Evolutionary conservation across 2,113 vertebrate genomes (phyloP).

Genomic region (Rhombomys opimus): DNA sequence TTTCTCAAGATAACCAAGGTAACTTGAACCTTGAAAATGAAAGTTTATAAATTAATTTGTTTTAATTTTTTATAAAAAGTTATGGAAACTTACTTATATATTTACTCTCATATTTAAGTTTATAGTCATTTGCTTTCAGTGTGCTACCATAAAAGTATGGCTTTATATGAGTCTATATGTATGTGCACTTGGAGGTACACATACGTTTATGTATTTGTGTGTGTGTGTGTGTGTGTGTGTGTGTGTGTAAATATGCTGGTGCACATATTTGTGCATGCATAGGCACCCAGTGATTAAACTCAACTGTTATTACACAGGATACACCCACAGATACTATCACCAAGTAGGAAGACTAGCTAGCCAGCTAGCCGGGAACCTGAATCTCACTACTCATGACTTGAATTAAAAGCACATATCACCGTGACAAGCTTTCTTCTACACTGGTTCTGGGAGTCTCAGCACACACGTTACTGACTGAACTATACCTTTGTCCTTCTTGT

Average conservation of each 20-base stretch:
- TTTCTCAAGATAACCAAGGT: neutral
- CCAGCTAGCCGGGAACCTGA: neutral
- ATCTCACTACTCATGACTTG: neutral
- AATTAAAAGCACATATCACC: neutral
- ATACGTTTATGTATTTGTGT: neutral
- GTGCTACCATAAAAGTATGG: neutral
- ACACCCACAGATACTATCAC: neutral
- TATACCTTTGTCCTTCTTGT: neutral
- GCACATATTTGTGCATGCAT: neutral
- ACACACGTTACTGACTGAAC: too few relatives aligned
- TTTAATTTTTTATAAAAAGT: slow-evolving; percentile 2
- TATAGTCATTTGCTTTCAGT: slow-evolving; percentile 5
- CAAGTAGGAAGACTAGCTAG: too few relatives aligned
- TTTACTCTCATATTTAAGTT: neutral
- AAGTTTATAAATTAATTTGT: neutral
- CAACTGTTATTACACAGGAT: too few relatives aligned
- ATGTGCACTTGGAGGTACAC: neutral
- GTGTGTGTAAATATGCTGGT: neutral
- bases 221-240: neutral
- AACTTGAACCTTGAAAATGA: neutral
- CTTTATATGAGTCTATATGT: neutral
- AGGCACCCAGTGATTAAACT: neutral
- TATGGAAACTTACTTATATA: neutral
- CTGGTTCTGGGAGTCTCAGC: neutral
- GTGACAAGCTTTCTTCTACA: neutral